These are phyloP conservation scores for Aphis gossypii DNA, from an alignment of 1,140 invertebrate genomes.

Conservation along the genomic window DNA sequence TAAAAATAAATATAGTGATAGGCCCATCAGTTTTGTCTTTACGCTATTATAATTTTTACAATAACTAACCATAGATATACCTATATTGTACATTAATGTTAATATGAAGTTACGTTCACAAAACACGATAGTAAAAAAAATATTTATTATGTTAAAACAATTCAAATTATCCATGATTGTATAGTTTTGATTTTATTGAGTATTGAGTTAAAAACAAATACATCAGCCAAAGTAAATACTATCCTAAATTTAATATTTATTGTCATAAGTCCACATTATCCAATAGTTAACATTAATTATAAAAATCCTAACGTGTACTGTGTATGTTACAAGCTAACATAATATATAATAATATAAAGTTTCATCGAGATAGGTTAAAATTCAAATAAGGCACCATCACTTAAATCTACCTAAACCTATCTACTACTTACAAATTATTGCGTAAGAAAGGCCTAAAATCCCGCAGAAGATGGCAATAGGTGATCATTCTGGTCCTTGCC, in stretches of 20 bases:
- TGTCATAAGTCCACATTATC: neutral
- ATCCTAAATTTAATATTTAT: neutral
- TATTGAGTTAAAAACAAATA: too few species aligned
- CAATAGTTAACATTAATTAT: neutral
- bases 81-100: too few species aligned
- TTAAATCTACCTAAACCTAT: neutral
- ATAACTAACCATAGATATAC: too few species aligned
- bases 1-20: too few species aligned
- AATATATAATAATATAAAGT: neutral
- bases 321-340: neutral
- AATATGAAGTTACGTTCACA: too few species aligned
- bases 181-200: too few species aligned
- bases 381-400: neutral
- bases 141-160: too few species aligned
- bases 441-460: conserved; percentile 52
- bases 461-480: conserved; percentile 37
- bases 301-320: neutral
- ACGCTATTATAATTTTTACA: too few species aligned
- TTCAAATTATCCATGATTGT: too few species aligned
- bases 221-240: too few species aligned
- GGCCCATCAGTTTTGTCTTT: too few species aligned
- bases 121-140: too few species aligned
- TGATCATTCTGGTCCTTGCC: conserved; percentile 44
- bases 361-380: neutral
- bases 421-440: conserved; percentile 31